Base-by-base conservation (phyloP, 2,797 vertebrate genomes). In the Chelon auratus region DNA sequence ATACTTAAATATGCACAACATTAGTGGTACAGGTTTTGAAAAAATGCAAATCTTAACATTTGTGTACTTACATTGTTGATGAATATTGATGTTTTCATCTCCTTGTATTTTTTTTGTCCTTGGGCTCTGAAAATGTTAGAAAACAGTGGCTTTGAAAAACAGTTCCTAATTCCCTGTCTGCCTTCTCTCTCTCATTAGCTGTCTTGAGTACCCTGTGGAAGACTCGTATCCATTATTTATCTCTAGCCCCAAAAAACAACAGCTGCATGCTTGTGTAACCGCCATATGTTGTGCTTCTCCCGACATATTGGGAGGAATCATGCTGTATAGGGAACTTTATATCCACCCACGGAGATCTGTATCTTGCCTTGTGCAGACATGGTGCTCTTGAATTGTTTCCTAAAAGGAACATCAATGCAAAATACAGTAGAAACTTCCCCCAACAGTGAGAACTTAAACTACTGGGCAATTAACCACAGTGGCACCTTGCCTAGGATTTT, bases 161-260 rank as follows among this genome's bases (percentile, higher is more conserved):
- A 77, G 84, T 85, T 83, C 54, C 84, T 87, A 88, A 92, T 92
- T 93, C 89, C 89, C 90, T 84, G 73, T 83, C 84, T 91, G 84
- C 81, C 69, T 80, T 82, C 75, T 68, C 73, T 85, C 80, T 87
- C 91, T 92, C 90, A 92, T 93, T 93, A 93, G 92, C 87, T 68
- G 78, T 75, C 77, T 87, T 74, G 83, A 89, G 89, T 65, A 87
- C 84, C 90, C 88, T 64, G 80, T 90, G 87, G 84, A 93, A 86
- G 84, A 87, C 88, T 89, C 78, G 75, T 89, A 90, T 93, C 90
- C 91, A 93, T 93, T 93, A 93, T 93, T 92, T 92, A 93, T 94
- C 75, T 75, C 72, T 60, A 84, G 76, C 72, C 88, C 80, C 84
- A 24, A 81, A 89, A 89, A 91, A 92, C 86, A 93, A 92, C 91